Base-by-base conservation (phyloP, 2,113 vertebrate species). In the Charadrius vociferus region DNA sequence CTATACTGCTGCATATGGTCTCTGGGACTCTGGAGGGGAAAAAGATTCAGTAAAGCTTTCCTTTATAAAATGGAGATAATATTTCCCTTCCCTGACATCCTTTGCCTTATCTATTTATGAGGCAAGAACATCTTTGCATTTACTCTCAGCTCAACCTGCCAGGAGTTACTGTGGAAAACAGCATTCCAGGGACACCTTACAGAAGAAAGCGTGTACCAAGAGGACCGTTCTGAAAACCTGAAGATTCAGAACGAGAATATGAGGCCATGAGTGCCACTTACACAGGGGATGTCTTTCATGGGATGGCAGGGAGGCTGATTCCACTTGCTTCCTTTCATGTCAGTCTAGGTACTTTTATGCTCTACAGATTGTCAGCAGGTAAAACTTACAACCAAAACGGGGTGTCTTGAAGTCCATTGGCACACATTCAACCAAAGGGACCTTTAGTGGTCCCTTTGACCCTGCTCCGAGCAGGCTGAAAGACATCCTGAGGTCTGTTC, bases 91-190 rank as follows among this genome's bases (percentile, higher is more conserved):
- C 21, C 21, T 89, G 71, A 88, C 53, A 75, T 93, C 10, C 32
- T 94, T 82, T 93, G 17, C 62, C 45, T 77, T 75, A 75, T n/a
- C 67, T 93, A 59, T 85, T 95, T 72, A 85, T 85, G 32, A 95
- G 20, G 73, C 20, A 91, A 50, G 84, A 84, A 50, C 65, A 49
- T 68, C 52, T 79, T 89, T 65, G 53, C 41, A 29, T 91, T 95
- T 67, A 43, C n/a, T 96, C 32, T 91, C 70, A 82, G 81, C 2
- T 2, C 74, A 95, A 90, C 55, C 62, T 93, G 53, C 59, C 45
- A 86, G 92, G 62, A 93, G 78, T 85, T 88, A 90, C 70, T 73
- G 59, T 50, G 41, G 73, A 85, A 93, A 96, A 95, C 34, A 93
- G 58, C 68, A 49, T 94, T 89, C 86, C 65, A 86, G 95, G 81